Evolutionary conservation across 2,888 invertebrate species (phyloP).

Genomic region (Siphlonurus alternatus): DNA sequence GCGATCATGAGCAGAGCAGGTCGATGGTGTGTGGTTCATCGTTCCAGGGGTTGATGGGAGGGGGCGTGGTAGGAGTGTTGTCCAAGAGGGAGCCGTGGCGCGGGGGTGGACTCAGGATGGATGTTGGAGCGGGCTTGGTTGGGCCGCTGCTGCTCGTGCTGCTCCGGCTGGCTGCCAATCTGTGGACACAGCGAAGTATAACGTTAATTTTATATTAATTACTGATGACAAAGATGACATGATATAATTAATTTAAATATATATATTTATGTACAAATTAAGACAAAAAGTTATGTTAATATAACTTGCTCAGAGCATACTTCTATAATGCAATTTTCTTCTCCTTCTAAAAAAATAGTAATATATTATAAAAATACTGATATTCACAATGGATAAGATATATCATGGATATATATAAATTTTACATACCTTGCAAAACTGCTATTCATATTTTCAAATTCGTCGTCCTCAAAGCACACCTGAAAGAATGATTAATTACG

Average conservation of each 20-base stretch:
- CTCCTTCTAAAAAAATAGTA: too few species aligned
- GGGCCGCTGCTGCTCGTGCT: background rate
- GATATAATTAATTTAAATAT: too few species aligned
- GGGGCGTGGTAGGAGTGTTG: background rate
- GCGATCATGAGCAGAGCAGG: background rate
- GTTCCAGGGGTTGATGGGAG: background rate
- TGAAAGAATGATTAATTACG: background rate
- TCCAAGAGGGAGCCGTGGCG: background rate
- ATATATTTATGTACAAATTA: too few species aligned
- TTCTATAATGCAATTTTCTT: too few species aligned
- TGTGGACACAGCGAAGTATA: background rate
- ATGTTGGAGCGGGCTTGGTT: background rate
- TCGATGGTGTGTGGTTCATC: background rate
- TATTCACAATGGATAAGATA: too few species aligned
- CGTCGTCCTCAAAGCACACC: slow-evolving; percentile 2
- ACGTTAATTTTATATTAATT: background rate
- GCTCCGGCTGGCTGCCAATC: slow-evolving; percentile 1
- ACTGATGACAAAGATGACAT: too few species aligned
- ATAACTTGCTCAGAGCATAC: too few species aligned
- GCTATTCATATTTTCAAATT: background rate
- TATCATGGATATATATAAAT: background rate
- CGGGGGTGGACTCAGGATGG: background rate
- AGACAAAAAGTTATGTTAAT: too few species aligned
- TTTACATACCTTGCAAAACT: background rate
- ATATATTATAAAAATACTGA: too few species aligned